Conservation (phyloP, 2,888 invertebrate species). For the Marasmarcha lunaedactyla region DNA sequence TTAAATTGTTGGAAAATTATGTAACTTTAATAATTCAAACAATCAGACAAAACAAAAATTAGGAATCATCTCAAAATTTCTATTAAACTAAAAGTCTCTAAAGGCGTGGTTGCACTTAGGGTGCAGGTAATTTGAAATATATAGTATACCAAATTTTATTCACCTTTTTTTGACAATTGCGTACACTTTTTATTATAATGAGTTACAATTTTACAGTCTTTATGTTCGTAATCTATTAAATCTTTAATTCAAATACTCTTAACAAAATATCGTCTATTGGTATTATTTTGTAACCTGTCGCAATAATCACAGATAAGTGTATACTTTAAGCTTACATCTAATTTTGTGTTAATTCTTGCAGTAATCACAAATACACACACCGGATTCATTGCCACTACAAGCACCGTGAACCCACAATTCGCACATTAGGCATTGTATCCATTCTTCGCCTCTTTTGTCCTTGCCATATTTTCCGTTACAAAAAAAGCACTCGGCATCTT, state of each 20-base stretch:
- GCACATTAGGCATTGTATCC: slow-evolving; percentile 5
- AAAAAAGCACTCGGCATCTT: no score
- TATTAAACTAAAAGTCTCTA: background rate
- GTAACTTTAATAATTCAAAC: background rate
- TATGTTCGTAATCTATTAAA: background rate
- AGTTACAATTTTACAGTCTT: background rate
- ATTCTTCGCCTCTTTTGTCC: slow-evolving; percentile 1
- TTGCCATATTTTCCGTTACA: background rate
- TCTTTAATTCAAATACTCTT: background rate
- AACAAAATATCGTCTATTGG: background rate
- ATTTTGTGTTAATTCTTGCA: slow-evolving; percentile 1
- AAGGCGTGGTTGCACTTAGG: background rate
- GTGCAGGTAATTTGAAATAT: slow-evolving; percentile 2
- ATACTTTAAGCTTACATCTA: background rate
- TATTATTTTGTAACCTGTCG: background rate
- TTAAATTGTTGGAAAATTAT: no score
- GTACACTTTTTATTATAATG: background rate
- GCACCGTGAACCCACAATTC: slow-evolving; percentile 3
- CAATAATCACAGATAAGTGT: background rate
- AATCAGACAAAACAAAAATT: background rate
- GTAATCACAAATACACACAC: slow-evolving; percentile 3
- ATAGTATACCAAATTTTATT: slow-evolving; percentile 1
- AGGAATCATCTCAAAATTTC: background rate
- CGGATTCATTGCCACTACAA: background rate
- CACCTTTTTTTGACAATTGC: background rate